Evolutionary conservation across 2,888 invertebrate genomes (phyloP), one percentile per base, ranked within the genome.

Genomic region (Siphlonurus alternatus): DNA sequence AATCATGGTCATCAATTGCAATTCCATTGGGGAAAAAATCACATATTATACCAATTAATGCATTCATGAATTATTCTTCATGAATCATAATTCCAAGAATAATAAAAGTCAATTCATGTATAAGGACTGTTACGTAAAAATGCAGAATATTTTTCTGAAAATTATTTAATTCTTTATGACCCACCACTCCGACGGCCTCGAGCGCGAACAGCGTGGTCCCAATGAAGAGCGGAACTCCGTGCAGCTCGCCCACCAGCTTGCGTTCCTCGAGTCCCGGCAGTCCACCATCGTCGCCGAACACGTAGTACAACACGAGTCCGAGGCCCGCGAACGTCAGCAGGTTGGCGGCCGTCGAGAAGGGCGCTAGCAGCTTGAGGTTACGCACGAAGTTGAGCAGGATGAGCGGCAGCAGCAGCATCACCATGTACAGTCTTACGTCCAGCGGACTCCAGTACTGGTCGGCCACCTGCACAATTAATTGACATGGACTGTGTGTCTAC

Each of bases 141-240:
- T n/a, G n/a, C n/a, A n/a, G n/a, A n/a, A n/a, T n/a, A n/a, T n/a
- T n/a, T n/a, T n/a, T n/a, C n/a, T n/a, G n/a, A n/a, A n/a, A n/a
- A n/a, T n/a, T n/a, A n/a, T n/a, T n/a, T n/a, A n/a, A n/a, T n/a
- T 3, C 15, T 10, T 20, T 10, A 10, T 24, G 53, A 79, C 86
- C 80, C 72, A 88, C 88, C 76, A 88, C 87, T 23, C 88, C 88
- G 38, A 88, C 87, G 1, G 88, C 87, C 69, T 88, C 95, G 69
- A 95, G 81, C 0, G 95, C 91, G 75, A 93, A 96, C 65, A 96
- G 79, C 1, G 91, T 89, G 0, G 93, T 94, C 1, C 95, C 94
- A 72, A 94, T 90, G 74, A 87, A 94, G 18, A 93, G 76, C 0
- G 92, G 89, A 71, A 87, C 83, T 70, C 79, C 81, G 67, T 73